These are phyloP conservation scores for Serranus cabrilla DNA, from an alignment of 2,797 vertebrate species.

Conservation along the genomic window DNA sequence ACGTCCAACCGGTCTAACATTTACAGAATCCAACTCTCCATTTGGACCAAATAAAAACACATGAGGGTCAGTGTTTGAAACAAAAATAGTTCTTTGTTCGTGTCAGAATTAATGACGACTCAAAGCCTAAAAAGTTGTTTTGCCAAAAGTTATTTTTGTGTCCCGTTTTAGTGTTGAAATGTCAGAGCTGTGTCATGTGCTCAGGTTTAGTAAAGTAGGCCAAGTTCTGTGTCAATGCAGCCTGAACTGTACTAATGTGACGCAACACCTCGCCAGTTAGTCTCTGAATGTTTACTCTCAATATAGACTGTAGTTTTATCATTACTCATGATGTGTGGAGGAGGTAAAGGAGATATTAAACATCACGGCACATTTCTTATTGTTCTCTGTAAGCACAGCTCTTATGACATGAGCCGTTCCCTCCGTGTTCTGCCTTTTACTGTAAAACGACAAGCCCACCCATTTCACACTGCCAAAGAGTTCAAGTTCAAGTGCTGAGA, in stretches of 20 bases:
- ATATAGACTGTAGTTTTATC: constrained; percentile 19
- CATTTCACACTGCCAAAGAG: constrained; percentile 53
- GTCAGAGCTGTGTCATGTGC: constrained; percentile 67
- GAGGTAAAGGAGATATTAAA: constrained; percentile 12
- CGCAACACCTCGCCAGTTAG: constrained; percentile 52
- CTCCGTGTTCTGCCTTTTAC: constrained; percentile 38
- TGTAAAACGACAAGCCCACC: constrained; percentile 50
- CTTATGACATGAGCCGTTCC: constrained; percentile 3
- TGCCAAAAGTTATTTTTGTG: constrained; percentile 12
- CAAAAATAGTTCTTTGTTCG: constrained; percentile 18
- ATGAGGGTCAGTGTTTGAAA: constrained; percentile 37
- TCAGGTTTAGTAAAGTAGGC: constrained; percentile 62
- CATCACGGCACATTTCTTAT: constrained; percentile 9
- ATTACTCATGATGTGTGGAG: constrained; percentile 33
- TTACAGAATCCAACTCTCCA: constrained; percentile 41
- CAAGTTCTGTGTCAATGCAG: constrained; percentile 66
- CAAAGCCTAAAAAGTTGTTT: constrained; percentile 39
- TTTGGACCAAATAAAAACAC: constrained; percentile 37
- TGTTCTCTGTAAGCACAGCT: not conserved
- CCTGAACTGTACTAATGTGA: constrained; percentile 64
- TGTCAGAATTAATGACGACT: constrained; percentile 14
- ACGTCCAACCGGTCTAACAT: constrained; percentile 31
- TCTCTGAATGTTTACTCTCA: constrained; percentile 55
- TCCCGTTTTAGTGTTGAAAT: constrained; percentile 52
- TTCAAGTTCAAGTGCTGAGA: constrained; percentile 70